Evolutionary conservation across 2,888 invertebrate species (phyloP).

Genomic region (Arge pagana): DNA sequence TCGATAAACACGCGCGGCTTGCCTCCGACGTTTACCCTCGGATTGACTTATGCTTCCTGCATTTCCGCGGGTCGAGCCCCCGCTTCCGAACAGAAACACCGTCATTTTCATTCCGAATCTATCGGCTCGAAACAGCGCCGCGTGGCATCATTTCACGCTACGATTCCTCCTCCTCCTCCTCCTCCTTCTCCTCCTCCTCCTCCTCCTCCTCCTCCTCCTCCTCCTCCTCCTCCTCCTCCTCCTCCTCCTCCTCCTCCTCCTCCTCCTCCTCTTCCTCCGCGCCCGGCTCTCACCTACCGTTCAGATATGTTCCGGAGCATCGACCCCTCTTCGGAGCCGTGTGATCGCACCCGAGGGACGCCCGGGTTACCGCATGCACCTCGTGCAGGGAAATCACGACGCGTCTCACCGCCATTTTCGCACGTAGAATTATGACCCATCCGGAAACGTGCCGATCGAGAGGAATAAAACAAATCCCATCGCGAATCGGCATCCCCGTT

Average conservation of each 20-base stretch:
- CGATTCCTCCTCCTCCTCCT: not conserved
- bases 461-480: not conserved
- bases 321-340: constrained; percentile 13
- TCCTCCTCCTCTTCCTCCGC: not conserved
- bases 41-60: constrained; percentile 13
- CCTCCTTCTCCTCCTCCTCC: not conserved
- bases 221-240: not conserved
- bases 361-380: constrained; percentile 24
- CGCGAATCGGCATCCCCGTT: constrained; percentile 11
- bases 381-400: constrained; percentile 16
- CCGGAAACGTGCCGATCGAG: constrained; percentile 14
- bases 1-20: constrained; percentile 15
- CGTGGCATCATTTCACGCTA: not conserved
- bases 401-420: constrained; percentile 28
- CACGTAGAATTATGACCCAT: constrained; percentile 19
- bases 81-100: no score
- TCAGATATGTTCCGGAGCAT: constrained; percentile 5
- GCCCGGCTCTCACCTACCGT: not conserved
- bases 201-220: not conserved
- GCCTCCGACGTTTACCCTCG: constrained; percentile 14
- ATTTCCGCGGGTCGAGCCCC: no score
- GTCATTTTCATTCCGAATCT: no score
- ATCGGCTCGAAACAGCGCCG: no score
- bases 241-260: not conserved
- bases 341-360: constrained; percentile 16